phyloP scores from a whole-genome alignment of 1,140 invertebrate species.

The Dendrolimus punctatus region DNA sequence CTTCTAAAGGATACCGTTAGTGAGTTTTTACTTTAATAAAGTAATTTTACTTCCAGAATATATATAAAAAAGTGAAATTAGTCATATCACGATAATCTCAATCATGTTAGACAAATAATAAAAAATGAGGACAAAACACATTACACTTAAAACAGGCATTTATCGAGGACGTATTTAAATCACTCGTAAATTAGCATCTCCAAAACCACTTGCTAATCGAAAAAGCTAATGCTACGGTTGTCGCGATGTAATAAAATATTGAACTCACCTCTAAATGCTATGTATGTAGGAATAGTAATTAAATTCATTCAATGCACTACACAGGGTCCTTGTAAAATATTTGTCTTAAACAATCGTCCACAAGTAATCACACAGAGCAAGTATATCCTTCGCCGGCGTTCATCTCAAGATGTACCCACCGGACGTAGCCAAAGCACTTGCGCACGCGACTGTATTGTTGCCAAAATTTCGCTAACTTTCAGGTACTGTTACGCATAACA shows the following conservation, averaged over 20 bases:
- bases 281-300: neutral
- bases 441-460: slow-evolving; percentile 29
- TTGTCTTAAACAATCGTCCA: slow-evolving; percentile 18
- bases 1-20: no score
- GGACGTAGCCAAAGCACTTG: slow-evolving; percentile 25
- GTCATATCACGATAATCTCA: no score
- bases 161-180: slow-evolving; percentile 11
- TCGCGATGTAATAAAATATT: no score
- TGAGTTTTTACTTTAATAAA: no score
- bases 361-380: slow-evolving; percentile 33
- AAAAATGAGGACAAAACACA: slow-evolving; percentile 8
- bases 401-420: slow-evolving; percentile 38
- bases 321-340: slow-evolving; percentile 18
- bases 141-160: slow-evolving; percentile 13
- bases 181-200: slow-evolving; percentile 2
- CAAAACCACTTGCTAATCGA: slow-evolving; percentile 5
- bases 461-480: slow-evolving; percentile 60
- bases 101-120: neutral
- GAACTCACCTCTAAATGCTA: no score
- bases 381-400: slow-evolving; percentile 36
- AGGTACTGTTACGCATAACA: slow-evolving; percentile 39
- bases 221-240: slow-evolving; percentile 7
- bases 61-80: no score
- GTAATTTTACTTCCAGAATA: no score
- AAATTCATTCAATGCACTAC: slow-evolving; percentile 21